Evolutionary conservation across 2,113 vertebrate species (phyloP), one percentile per base, ranked within the genome.

Genomic region (Oxyura jamaicensis): DNA sequence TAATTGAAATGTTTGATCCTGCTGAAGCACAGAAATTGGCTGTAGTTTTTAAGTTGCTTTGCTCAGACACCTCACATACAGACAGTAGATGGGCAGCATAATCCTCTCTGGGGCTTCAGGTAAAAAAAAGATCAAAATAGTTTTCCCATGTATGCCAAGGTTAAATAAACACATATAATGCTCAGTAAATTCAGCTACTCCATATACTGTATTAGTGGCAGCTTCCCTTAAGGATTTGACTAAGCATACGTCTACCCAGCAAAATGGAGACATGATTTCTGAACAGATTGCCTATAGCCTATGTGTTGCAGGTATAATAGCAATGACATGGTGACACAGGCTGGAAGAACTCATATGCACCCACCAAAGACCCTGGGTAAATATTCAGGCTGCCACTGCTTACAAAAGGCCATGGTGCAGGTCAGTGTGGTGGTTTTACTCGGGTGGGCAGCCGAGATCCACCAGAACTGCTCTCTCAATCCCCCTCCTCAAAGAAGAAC

Each of bases 1-100:
- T 94, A 97, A 98, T 93, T 76, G 53, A 95, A 95, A 66, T 92
- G 83, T 97, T 95, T 97, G 94, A 96, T 96, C 85, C 94, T 68
- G 78, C 68, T 50, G 88, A 92, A 91, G 50, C 39, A 42, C 66
- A 75, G 65, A 96, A 97, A 97, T 78, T 93, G 83, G 50, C 53
- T 83, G 25, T 83, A 56, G 28, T 75, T 97, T 95, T 94, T 83
- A 97, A 93, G 81, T 72, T 95, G 31, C 22, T 46, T 94, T 96
- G 39, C 39, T 96, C 52, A 91, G 65, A 74, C 79, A 83, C 13
- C 83, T 96, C 75, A 81, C 73, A 92, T 65, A 52, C 13, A 55
- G 74, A 59, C 44, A 93, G 63, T 33, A 89, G 78, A 81, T 17
- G 17, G 79, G 36, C 85, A 91, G 42, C 46, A 86, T 93, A 89